Percentiles rank a stretch among this genome's conserved stretches.
Evolutionary conservation across 2,888 invertebrate species (phyloP).

Genomic region (Apamea sordens): DNA sequence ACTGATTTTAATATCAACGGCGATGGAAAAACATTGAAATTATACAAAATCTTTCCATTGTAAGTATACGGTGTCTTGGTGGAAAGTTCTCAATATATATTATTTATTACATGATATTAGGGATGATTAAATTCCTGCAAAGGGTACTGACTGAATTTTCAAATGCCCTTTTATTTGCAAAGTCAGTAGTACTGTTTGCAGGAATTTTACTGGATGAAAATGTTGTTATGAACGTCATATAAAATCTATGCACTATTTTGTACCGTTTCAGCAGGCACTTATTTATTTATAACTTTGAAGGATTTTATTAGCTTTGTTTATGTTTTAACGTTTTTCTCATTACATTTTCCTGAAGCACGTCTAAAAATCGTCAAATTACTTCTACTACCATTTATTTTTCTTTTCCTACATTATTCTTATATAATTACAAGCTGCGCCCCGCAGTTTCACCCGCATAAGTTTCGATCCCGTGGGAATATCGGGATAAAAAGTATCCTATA

Average conservation of each 20-base stretch:
- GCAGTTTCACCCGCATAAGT: too few species aligned
- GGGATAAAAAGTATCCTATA: too few species aligned
- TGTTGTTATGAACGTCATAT: neutral
- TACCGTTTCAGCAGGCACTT: neutral
- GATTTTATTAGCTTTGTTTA: neutral
- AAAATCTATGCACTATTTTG: neutral
- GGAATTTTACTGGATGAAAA: neutral
- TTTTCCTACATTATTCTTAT: neutral
- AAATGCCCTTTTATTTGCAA: neutral
- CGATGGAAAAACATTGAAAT: neutral
- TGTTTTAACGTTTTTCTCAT: neutral
- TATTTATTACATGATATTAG: neutral
- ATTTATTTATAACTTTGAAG: neutral
- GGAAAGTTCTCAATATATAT: too few species aligned
- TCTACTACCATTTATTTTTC: neutral
- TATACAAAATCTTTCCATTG: neutral
- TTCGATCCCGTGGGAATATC: too few species aligned
- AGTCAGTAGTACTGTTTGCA: too few species aligned
- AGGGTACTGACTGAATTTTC: too few species aligned
- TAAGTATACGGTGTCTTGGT: neutral
- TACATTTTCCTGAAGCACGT: neutral
- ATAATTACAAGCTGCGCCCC: too few species aligned
- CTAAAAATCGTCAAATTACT: neutral
- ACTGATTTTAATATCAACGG: neutral
- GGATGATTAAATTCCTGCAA: too few species aligned